These are phyloP conservation scores for Elanus axillaris DNA, from an alignment of 2,113 vertebrate genomes.

Conservation along the genomic window DNA sequence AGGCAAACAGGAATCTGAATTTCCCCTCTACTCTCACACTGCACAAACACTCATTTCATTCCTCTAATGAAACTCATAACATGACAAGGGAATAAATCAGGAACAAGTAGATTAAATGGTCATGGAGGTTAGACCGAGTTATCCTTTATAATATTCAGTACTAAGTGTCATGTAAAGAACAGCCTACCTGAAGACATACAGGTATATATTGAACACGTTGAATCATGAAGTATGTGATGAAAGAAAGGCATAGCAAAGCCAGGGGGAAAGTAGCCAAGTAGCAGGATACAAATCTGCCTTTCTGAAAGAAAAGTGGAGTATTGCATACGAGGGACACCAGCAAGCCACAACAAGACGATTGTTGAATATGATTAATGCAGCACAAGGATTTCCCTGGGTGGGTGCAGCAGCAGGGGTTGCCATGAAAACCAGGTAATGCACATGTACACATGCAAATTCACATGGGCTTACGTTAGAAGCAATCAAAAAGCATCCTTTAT, in stretches of 20 bases:
- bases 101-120: constrained; percentile 48
- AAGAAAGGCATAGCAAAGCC: neutral
- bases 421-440: neutral
- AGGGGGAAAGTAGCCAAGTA: neutral
- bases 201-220: neutral
- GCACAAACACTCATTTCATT: neutral
- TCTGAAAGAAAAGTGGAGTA: constrained; percentile 11
- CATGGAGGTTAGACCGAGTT: neutral
- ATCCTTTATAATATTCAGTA: neutral
- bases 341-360: neutral
- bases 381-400: neutral
- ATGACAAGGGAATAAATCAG: constrained; percentile 58
- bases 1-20: constrained; percentile 8
- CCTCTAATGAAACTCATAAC: constrained; percentile 28
- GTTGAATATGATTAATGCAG: neutral
- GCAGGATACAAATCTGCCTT: neutral
- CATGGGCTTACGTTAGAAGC: neutral
- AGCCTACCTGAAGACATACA: neutral
- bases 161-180: neutral
- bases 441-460: neutral
- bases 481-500: neutral
- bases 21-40: neutral
- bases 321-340: neutral
- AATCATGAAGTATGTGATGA: neutral
- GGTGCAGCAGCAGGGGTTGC: neutral